phyloP scores from a whole-genome alignment of 2,888 invertebrate genomes.

The Dorcus parallelipipedus region DNA sequence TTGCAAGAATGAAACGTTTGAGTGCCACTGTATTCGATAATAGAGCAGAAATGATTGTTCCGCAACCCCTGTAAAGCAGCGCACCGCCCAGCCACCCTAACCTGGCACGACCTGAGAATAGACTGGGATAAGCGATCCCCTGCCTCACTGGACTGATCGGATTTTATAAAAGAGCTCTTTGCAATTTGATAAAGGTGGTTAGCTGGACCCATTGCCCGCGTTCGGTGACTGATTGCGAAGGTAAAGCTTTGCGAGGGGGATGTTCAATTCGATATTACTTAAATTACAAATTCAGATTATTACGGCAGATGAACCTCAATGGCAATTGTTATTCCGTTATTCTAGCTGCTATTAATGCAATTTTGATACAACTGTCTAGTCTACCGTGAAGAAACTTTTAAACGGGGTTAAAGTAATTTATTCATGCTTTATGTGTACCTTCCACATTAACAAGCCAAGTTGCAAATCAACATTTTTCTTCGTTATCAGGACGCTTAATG shows the following conservation, averaged over 20 bases:
- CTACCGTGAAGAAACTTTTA: slow-evolving; percentile 7
- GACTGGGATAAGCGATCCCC: slow-evolving; percentile 41
- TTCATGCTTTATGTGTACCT: too few species aligned
- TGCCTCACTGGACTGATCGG: slow-evolving; percentile 43
- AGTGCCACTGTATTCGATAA: slow-evolving; percentile 21
- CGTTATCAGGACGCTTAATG: too few species aligned
- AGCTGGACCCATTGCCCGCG: slow-evolving; percentile 41
- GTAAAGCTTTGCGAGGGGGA: slow-evolving; percentile 19
- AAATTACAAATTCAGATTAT: slow-evolving; percentile 42
- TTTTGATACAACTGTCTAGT: slow-evolving; percentile 8
- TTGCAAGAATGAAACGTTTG: slow-evolving; percentile 1
- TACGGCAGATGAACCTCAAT: slow-evolving; percentile 30
- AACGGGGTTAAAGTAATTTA: slow-evolving; percentile 1
- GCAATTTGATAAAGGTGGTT: slow-evolving; percentile 48
- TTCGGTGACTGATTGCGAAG: slow-evolving; percentile 38
- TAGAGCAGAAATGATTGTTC: slow-evolving; percentile 31
- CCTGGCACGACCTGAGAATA: slow-evolving; percentile 30
- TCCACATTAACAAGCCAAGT: too few species aligned
- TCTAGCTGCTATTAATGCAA: slow-evolving; percentile 12
- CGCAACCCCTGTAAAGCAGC: slow-evolving; percentile 23
- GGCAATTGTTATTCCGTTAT: slow-evolving; percentile 22
- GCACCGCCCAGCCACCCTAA: slow-evolving; percentile 20
- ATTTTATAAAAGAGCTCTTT: slow-evolving; percentile 47
- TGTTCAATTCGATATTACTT: slow-evolving; percentile 40
- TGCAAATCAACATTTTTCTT: too few species aligned